phyloP scores from a whole-genome alignment of 2,797 vertebrate species.

The Ispidina picta region DNA sequence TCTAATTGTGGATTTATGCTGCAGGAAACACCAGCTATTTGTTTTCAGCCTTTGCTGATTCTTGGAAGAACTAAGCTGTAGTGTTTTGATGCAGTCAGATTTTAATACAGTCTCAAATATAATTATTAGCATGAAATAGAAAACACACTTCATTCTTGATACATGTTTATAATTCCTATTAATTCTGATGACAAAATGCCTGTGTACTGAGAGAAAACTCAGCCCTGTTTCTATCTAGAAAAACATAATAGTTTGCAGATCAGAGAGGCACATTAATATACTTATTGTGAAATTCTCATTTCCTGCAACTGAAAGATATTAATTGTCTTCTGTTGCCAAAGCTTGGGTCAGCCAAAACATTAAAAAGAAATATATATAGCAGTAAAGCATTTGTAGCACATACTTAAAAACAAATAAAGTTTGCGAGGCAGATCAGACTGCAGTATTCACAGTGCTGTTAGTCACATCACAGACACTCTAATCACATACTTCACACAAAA shows the following conservation, averaged over 20 bases:
- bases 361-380: conserved; percentile 45
- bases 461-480: background rate
- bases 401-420: conserved; percentile 59
- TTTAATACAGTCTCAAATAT: background rate
- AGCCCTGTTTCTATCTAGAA: background rate
- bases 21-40: background rate
- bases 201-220: background rate
- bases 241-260: background rate
- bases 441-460: background rate
- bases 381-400: conserved; percentile 35
- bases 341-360: background rate
- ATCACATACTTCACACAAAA: background rate
- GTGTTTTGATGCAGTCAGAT: background rate
- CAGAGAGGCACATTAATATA: background rate
- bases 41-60: background rate
- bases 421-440: conserved; percentile 53
- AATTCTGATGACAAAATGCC: background rate
- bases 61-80: background rate
- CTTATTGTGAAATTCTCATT: conserved; percentile 20
- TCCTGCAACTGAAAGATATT: conserved; percentile 12
- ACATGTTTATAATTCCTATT: background rate
- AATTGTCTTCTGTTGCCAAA: background rate
- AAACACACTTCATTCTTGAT: background rate
- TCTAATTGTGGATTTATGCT: background rate
- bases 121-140: background rate